Conservation (phyloP, 2,113 vertebrate genomes). For the Neolamprologus sp. region DNA sequence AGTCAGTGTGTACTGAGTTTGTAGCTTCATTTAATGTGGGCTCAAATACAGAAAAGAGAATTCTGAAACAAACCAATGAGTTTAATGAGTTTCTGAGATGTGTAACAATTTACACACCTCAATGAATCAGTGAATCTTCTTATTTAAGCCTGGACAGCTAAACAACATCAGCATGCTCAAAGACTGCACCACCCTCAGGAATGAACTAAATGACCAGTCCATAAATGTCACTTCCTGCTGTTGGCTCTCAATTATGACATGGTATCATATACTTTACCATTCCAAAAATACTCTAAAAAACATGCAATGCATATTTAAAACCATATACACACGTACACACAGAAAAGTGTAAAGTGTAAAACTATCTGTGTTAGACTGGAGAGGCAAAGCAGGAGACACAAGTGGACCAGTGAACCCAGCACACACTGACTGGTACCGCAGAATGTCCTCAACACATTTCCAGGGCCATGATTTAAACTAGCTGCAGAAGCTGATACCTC, state of each 20-base stretch:
- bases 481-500: background rate
- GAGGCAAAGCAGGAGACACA: background rate
- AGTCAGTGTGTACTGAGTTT: background rate
- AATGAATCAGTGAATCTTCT: background rate
- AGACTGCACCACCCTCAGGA: background rate
- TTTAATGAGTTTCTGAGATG: background rate
- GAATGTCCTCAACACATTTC: background rate
- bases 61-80: background rate
- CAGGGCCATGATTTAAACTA: background rate
- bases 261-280: background rate
- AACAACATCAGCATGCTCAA: background rate
- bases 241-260: background rate
- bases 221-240: background rate
- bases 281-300: background rate
- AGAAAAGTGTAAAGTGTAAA: background rate
- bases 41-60: background rate
- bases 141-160: background rate
- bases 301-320: background rate
- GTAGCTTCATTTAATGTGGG: background rate
- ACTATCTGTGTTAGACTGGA: background rate
- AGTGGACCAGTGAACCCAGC: background rate
- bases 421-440: background rate
- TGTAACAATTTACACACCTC: background rate
- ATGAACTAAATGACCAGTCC: background rate
- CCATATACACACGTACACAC: background rate